A percentile compares a stretch with the other conserved stretches of the same genome.
Conservation (phyloP, 2,888 invertebrate species). For the Mythimna pallens region DNA sequence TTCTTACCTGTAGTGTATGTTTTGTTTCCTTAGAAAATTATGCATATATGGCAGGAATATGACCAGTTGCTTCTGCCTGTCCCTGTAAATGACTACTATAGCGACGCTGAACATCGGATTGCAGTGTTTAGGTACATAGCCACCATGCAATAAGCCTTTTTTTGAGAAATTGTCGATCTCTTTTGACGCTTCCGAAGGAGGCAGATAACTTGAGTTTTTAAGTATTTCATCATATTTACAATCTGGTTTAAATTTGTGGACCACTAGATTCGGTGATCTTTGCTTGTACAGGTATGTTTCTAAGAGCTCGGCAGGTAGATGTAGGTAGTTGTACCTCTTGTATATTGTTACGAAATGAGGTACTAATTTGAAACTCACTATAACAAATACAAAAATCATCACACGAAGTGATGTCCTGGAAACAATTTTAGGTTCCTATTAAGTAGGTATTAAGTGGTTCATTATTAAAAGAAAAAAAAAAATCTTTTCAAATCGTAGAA, state of each 20-base stretch:
- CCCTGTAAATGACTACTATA: slow-evolving; percentile 95
- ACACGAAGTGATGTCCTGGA: slow-evolving; percentile 70
- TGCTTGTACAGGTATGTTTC: slow-evolving; percentile 43
- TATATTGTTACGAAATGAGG: slow-evolving; percentile 30
- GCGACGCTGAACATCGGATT: slow-evolving; percentile 92
- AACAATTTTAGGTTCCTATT: not conserved
- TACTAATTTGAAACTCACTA: slow-evolving; percentile 34
- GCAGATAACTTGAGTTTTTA: slow-evolving; percentile 66
- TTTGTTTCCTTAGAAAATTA: slow-evolving; percentile 95
- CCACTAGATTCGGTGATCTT: slow-evolving; percentile 64
- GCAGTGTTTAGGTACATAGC: slow-evolving; percentile 79
- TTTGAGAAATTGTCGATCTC: slow-evolving; percentile 73
- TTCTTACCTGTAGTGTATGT: slow-evolving; percentile 93
- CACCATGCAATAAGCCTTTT: slow-evolving; percentile 77
- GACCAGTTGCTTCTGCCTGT: slow-evolving; percentile 94
- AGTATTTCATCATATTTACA: slow-evolving; percentile 81
- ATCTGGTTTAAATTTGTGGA: slow-evolving; percentile 68
- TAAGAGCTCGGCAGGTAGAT: slow-evolving; percentile 52
- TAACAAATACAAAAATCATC: slow-evolving; percentile 63
- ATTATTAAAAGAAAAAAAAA: not conserved
- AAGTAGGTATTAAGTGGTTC: not conserved
- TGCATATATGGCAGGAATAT: slow-evolving; percentile 96
- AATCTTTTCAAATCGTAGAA: not conserved
- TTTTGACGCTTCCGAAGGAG: slow-evolving; percentile 70
- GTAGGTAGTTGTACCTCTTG: slow-evolving; percentile 50